These are phyloP conservation scores for Sinhomidia bicolor DNA, from an alignment of 2,888 invertebrate species.

Conservation along the genomic window DNA sequence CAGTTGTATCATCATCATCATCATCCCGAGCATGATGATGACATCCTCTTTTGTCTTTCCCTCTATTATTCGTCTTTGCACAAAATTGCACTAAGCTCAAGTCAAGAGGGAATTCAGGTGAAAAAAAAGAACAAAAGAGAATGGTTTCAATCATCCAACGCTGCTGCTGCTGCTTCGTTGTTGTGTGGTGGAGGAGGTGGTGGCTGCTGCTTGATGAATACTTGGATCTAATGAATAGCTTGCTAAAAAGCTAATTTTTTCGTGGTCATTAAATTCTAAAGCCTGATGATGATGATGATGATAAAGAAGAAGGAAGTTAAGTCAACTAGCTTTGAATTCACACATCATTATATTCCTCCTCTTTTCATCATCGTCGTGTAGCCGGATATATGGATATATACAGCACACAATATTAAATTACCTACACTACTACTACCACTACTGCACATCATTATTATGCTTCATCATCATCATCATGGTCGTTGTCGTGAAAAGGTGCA, in stretches of 20 bases:
- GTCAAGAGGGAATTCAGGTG: constrained; percentile 31
- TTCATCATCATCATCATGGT: constrained; percentile 34
- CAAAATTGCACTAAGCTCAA: constrained; percentile 39
- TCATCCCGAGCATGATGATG: background rate
- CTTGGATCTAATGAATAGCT: constrained; percentile 48
- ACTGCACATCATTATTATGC: background rate
- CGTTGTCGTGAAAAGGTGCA: constrained; percentile 17
- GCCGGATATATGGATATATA: background rate
- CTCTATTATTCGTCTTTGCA: constrained; percentile 16
- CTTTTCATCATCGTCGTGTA: background rate
- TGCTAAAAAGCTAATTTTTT: constrained; percentile 46
- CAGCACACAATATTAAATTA: no score
- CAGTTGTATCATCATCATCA: no score
- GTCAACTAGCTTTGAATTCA: background rate
- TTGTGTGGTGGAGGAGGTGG: background rate
- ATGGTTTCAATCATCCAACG: no score
- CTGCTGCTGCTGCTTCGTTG: no score
- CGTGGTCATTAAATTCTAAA: constrained; percentile 34
- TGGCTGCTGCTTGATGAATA: constrained; percentile 46
- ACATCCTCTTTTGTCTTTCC: background rate
- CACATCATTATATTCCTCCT: background rate
- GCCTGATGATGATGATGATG: background rate
- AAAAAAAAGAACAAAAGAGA: constrained; percentile 49
- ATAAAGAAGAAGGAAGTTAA: constrained; percentile 33
- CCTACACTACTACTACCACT: background rate